Percentiles rank a stretch among this genome's conserved stretches.
Evolutionary conservation across 2,113 vertebrate species (phyloP).

Genomic region (Egretta garzetta): DNA sequence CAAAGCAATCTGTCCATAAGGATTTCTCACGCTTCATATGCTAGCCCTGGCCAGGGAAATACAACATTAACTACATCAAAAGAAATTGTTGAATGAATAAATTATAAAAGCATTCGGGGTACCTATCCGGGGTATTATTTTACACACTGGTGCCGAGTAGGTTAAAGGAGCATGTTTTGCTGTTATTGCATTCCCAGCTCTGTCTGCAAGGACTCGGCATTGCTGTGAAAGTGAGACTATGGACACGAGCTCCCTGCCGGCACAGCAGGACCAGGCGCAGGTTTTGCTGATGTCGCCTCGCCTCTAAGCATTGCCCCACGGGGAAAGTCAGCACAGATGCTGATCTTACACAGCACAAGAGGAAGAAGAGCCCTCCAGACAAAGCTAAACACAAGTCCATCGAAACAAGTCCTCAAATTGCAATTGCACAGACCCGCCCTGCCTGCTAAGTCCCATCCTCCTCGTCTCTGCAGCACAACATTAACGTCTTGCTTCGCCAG

Average conservation of each 20-base stretch:
- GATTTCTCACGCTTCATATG: constrained; percentile 65
- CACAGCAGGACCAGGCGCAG: neutral
- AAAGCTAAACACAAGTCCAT: neutral
- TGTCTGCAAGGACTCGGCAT: neutral
- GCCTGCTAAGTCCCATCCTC: neutral
- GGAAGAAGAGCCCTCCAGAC: neutral
- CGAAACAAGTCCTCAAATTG: neutral
- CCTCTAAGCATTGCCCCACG: neutral
- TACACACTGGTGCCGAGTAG: neutral
- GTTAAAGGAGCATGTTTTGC: constrained; percentile 65
- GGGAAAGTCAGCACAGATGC: neutral
- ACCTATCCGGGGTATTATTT: constrained; percentile 60
- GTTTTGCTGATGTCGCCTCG: neutral
- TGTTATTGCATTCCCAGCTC: constrained; percentile 5
- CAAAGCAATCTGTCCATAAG: constrained; percentile 70
- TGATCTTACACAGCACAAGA: neutral
- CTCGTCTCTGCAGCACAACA: neutral
- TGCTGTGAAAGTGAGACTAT: constrained; percentile 37
- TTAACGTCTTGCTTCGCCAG: neutral
- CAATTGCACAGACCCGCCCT: neutral
- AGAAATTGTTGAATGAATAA: constrained; percentile 69
- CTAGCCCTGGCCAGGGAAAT: constrained; percentile 51
- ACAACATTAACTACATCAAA: constrained; percentile 62
- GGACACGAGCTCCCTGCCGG: neutral
- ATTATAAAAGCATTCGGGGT: constrained; percentile 63